A percentile compares a stretch with the other conserved stretches of the same genome.
Conservation (phyloP, 2,797 vertebrate species). For the Fistularia tabacaria region DNA sequence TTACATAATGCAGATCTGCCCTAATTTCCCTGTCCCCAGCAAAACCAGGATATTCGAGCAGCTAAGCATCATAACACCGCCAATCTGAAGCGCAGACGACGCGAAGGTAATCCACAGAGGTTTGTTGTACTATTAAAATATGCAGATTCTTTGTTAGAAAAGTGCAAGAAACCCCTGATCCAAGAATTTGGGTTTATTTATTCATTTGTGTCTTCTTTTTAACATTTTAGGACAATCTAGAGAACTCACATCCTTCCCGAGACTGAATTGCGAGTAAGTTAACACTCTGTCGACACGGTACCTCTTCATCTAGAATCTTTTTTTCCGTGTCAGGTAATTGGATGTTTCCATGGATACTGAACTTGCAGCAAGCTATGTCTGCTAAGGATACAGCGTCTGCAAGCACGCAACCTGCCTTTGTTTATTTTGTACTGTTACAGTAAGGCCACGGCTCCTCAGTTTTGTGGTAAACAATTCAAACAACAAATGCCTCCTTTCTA, state of each 20-base stretch:
- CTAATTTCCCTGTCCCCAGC: constrained; percentile 67
- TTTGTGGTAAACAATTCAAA: constrained; percentile 1
- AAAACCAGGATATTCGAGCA: constrained; percentile 55
- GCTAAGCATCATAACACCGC: constrained; percentile 51
- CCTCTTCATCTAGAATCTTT: constrained; percentile 35
- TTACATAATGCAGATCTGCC: constrained; percentile 79
- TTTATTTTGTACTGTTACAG: constrained; percentile 24
- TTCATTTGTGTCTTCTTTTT: too few relatives aligned
- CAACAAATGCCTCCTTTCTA: background rate
- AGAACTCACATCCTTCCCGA: constrained; percentile 8
- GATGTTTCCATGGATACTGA: constrained; percentile 70
- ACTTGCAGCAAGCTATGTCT: constrained; percentile 46
- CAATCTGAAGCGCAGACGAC: constrained; percentile 49
- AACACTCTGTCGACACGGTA: constrained; percentile 18
- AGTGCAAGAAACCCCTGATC: background rate
- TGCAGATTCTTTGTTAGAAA: constrained; percentile 14
- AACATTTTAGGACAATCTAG: too few relatives aligned
- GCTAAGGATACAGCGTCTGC: constrained; percentile 40
- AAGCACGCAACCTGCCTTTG: constrained; percentile 41
- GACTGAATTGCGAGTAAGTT: constrained; percentile 38
- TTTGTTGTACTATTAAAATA: constrained; percentile 24
- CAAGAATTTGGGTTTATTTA: too few relatives aligned
- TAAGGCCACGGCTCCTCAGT: constrained; percentile 29
- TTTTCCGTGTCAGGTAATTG: constrained; percentile 64
- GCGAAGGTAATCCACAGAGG: constrained; percentile 39